A percentile compares a stretch with the other conserved stretches of the same genome.
Conservation (phyloP, 1,140 invertebrate species). For the Cydia amplana region DNA sequence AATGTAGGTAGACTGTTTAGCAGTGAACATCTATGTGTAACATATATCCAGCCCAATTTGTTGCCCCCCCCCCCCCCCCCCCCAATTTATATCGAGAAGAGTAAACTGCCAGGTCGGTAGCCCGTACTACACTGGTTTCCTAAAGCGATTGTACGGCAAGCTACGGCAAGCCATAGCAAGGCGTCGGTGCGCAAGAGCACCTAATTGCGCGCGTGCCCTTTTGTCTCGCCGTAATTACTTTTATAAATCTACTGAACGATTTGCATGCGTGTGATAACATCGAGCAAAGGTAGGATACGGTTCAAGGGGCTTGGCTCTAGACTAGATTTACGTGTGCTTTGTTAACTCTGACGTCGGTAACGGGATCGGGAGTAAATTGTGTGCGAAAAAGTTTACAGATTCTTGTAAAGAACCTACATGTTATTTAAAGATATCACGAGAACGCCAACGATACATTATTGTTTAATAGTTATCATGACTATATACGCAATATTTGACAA, state of each 20-base stretch:
- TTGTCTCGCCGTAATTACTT: constrained; percentile 62
- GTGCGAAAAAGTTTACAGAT: neutral
- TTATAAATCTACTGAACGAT: constrained; percentile 60
- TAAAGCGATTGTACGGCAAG: neutral
- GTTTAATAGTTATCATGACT: no score
- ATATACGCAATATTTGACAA: no score
- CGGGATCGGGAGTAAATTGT: neutral
- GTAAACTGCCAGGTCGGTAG: no score
- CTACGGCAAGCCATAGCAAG: neutral
- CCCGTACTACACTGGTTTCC: neutral
- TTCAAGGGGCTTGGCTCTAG: constrained; percentile 22
- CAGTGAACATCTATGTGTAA: no score
- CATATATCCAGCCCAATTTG: no score
- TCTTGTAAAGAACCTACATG: no score
- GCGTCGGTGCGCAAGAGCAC: constrained; percentile 40
- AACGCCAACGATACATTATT: no score
- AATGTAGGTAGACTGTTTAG: no score
- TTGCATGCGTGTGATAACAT: constrained; percentile 53
- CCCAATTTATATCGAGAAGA: no score
- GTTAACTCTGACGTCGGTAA: neutral
- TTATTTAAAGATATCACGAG: no score
- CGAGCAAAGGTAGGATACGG: constrained; percentile 50
- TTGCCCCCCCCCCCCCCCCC: no score
- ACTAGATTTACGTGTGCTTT: constrained; percentile 41
- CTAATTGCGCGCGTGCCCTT: constrained; percentile 59